Conservation (phyloP, 2,113 vertebrate species). For the Sciurus niger region DNA sequence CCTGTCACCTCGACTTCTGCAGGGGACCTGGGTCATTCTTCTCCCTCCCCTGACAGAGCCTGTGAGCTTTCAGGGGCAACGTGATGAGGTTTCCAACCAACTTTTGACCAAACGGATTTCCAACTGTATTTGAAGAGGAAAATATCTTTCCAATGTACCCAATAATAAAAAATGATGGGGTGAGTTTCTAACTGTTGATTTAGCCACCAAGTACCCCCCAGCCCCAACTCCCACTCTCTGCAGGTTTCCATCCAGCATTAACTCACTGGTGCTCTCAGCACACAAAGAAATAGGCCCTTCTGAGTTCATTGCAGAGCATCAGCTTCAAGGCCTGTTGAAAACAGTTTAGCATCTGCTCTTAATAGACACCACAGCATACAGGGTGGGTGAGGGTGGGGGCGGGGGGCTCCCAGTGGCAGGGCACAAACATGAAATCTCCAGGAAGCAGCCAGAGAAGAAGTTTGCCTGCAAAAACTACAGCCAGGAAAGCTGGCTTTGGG, state of each 20-base stretch:
- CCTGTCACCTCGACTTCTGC: accelerated
- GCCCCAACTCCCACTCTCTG: background rate
- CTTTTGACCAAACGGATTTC: constrained; percentile 70
- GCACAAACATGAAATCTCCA: background rate
- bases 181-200: constrained; percentile 63
- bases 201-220: background rate
- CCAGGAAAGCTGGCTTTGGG: background rate
- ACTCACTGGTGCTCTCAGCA: constrained; percentile 46
- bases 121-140: constrained; percentile 67
- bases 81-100: constrained; percentile 27
- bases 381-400: background rate
- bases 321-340: constrained; percentile 65
- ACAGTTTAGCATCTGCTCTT: constrained; percentile 16
- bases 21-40: background rate
- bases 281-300: constrained; percentile 33
- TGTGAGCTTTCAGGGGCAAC: background rate
- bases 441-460: background rate
- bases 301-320: background rate
- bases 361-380: background rate
- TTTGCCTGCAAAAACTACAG: background rate
- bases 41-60: background rate
- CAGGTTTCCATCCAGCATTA: background rate
- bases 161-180: constrained; percentile 59
- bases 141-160: constrained; percentile 14
- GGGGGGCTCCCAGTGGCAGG: accelerated